Base-by-base conservation (phyloP, 2,888 invertebrate genomes). In the Archaeoteleia sp. region DNA sequence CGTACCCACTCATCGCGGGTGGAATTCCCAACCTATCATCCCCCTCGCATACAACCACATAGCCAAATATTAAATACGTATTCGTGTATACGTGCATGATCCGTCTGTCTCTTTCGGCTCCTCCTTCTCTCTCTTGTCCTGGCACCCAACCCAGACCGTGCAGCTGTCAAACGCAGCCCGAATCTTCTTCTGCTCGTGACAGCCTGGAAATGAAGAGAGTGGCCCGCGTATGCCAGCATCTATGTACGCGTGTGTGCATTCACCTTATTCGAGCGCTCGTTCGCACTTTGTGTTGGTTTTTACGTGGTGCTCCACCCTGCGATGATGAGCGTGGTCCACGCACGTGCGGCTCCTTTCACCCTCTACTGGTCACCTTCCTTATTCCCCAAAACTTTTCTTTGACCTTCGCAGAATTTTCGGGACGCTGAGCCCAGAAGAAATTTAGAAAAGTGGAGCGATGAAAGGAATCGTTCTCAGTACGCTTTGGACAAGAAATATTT, bases 151-250 rank as follows among this genome's bases (percentile, higher is more conserved):
- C 82, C 81, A 81, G 81, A 82, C 82, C 82, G 82, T 84, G 82
- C 82, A 73, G 73, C 75, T 74, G 75, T 76, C 75, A 76, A 76
- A 76, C 74, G 75, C 75, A 76, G 74, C 61, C 79, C 79, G 82
- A 84, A 84, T 85, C 85, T 85, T 85, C 84, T 84, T 77, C 83
- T 85, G 85, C 78, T 82, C 81, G 83, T 85, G 85, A 85, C 85
- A 85, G 85, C 81, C 82, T 80, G 81, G 81, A 85, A 85, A 85
- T 85, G 85, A 85, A 85, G 85, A 84, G 84, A 85, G 78, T 80
- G 76, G 76, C 69, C 70, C 71, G 66, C 63, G 69, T 53, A 67
- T 67, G 69, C 67, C 63, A 58, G 40, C 58, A 61, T 67, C 63
- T 67, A 66, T 65, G 66, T 66, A 54, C 62, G 68, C 51, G 62